Evolutionary conservation across 2,888 invertebrate genomes (phyloP).

Genomic region (Nomada goodeniana): DNA sequence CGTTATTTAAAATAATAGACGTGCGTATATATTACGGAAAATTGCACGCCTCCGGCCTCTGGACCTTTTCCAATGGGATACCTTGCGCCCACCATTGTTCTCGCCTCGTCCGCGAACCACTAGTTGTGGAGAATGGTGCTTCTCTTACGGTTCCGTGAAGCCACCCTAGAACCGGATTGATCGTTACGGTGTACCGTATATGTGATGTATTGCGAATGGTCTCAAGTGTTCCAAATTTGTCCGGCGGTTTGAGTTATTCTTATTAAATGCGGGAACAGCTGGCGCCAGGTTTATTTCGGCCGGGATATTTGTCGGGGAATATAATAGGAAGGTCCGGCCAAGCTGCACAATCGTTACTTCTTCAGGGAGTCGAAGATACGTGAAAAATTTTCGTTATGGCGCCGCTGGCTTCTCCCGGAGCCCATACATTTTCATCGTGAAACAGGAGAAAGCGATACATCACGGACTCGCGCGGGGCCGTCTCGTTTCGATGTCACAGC

Average conservation of each 20-base stretch:
- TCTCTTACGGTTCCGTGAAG: neutral
- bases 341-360: slow-evolving; percentile 39
- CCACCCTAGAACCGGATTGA: neutral
- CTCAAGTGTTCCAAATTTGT: too few species aligned
- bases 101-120: slow-evolving; percentile 7
- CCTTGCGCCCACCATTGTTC: slow-evolving; percentile 44
- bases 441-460: slow-evolving; percentile 35
- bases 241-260: neutral
- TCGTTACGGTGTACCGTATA: neutral
- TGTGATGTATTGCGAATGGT: too few species aligned
- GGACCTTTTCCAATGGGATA: slow-evolving; percentile 54
- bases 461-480: slow-evolving; percentile 2
- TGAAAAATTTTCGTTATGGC: slow-evolving; percentile 27
- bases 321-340: slow-evolving; percentile 51
- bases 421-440: slow-evolving; percentile 39
- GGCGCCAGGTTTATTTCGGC: slow-evolving; percentile 56
- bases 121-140: neutral
- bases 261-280: slow-evolving; percentile 31
- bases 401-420: neutral
- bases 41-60: slow-evolving; percentile 35
- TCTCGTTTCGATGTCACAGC: slow-evolving; percentile 14
- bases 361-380: slow-evolving; percentile 49
- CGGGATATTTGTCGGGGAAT: slow-evolving; percentile 57
- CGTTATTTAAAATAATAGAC: slow-evolving; percentile 60
- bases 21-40: slow-evolving; percentile 54